Evolutionary conservation across 2,888 invertebrate genomes (phyloP), one percentile per base, ranked within the genome.

Genomic region (Himalopsyche anomala): DNA sequence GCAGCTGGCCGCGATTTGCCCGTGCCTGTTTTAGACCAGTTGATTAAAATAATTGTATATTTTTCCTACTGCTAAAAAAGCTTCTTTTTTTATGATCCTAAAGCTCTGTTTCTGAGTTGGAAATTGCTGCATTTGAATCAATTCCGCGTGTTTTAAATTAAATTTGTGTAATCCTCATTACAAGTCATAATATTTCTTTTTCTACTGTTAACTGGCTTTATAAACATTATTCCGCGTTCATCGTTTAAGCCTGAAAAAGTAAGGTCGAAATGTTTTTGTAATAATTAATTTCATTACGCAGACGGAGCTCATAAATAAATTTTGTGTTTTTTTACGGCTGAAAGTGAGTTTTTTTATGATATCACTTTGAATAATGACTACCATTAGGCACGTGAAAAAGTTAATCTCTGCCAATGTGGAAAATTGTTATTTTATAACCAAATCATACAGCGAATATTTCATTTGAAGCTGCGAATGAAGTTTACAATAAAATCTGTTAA

Each of bases 221-320:
- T 36, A 36, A 38, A 74, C 19, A 74, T 74, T 74, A 74, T 74
- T 74, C 5, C 38, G 36, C 74, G 74, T 74, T 74, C 74, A 74
- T 74, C 74, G 28, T 15, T 74, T 74, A 74, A 74, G 74, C 74
- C 74, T 74, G 15, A 74, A 74, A 74, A 74, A 74, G 28, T 74
- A 38, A 74, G 74, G 74, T 15, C 74, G 36, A 36, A 74, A 74
- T 74, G 38, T 74, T 74, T 74, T 74, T 38, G 36, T 74, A 74
- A 74, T 74, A 74, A 74, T 74, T 74, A 74, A 74, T 74, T 74
- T 74, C 74, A 74, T 74, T 74, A 74, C 74, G 74, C 74, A 74
- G 74, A 74, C 36, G 11, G 36, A 74, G 74, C 74, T 74, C 74
- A 74, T 74, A 74, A 74, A 74, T 74, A 74, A 74, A 74, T 74